Evolutionary conservation across 2,888 invertebrate genomes (phyloP).

Genomic region (Polydrusus cervinus): DNA sequence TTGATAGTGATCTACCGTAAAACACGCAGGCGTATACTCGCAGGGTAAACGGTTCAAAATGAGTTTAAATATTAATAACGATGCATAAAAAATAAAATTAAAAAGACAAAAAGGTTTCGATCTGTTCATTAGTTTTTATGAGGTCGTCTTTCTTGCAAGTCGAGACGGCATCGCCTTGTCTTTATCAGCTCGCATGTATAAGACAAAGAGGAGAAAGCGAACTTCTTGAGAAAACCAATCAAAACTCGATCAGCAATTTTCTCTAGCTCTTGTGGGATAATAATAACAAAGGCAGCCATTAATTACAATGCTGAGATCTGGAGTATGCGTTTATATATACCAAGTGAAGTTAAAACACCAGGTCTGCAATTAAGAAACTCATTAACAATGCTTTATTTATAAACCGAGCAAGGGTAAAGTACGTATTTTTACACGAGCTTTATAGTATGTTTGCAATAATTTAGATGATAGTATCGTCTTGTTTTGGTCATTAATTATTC

Average conservation of each 20-base stretch:
- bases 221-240: conserved; percentile 66
- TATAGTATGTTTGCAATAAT: conserved; percentile 9
- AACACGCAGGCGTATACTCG: conserved; percentile 50
- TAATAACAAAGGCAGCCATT: conserved; percentile 70
- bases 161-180: conserved; percentile 48
- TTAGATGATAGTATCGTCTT: conserved; percentile 2
- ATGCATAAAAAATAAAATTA: conserved; percentile 64
- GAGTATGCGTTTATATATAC: conserved; percentile 61
- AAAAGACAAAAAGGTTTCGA: conserved; percentile 63
- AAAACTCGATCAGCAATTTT: conserved; percentile 69
- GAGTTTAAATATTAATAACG: conserved; percentile 67
- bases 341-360: conserved; percentile 49
- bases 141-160: conserved; percentile 54
- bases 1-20: conserved; percentile 54
- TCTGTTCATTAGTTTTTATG: conserved; percentile 66
- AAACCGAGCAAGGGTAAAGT: conserved; percentile 52
- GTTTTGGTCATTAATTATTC: neutral
- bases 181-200: conserved; percentile 29
- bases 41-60: conserved; percentile 59
- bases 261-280: conserved; percentile 69
- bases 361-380: conserved; percentile 67
- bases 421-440: conserved; percentile 20
- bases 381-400: conserved; percentile 64
- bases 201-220: conserved; percentile 40
- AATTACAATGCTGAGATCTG: conserved; percentile 67